Percentiles rank a stretch among this genome's conserved stretches.
These are phyloP conservation scores for Dicaeum eximium DNA, from an alignment of 2,113 vertebrate species.

Conservation along the genomic window DNA sequence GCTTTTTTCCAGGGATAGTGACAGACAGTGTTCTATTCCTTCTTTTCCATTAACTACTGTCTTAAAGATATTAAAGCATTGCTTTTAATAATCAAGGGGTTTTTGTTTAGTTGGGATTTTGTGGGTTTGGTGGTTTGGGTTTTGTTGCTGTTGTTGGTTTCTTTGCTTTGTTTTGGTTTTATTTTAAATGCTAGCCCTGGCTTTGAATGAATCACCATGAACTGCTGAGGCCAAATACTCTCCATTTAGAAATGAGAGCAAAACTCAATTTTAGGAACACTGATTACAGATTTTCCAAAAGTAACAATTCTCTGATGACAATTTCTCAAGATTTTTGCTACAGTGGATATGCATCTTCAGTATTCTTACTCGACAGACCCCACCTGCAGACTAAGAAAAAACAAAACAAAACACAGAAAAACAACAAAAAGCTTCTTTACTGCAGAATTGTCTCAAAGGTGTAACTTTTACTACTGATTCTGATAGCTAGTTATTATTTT, in stretches of 20 bases:
- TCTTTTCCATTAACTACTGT: background rate
- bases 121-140: background rate
- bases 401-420: background rate
- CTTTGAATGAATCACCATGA: background rate
- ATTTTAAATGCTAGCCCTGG: background rate
- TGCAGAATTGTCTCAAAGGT: background rate
- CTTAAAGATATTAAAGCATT: background rate
- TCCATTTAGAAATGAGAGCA: background rate
- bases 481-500: background rate
- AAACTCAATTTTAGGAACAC: background rate
- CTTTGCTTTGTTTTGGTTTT: background rate
- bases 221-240: background rate
- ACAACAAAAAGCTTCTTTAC: background rate
- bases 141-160: background rate
- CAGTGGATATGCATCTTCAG: background rate
- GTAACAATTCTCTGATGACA: background rate
- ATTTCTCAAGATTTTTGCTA: background rate
- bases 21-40: background rate
- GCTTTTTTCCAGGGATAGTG: background rate
- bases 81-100: background rate
- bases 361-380: background rate
- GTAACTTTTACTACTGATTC: background rate
- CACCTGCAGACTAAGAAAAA: background rate
- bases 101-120: background rate
- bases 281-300: background rate